Evolutionary conservation across 1,140 invertebrate species (phyloP).

Genomic region (Drosophila melanica): DNA sequence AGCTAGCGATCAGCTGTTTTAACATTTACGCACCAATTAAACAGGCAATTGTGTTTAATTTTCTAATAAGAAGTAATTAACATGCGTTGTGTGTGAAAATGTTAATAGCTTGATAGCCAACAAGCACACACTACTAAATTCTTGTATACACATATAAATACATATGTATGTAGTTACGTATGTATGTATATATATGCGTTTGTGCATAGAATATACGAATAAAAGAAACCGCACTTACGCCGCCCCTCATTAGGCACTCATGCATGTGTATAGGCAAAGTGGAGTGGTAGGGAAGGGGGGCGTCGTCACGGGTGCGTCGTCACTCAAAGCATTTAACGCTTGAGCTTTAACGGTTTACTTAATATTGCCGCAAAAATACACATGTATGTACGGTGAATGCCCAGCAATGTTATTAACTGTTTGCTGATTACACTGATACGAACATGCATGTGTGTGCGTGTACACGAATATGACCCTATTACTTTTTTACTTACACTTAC

Average conservation of each 20-base stretch:
- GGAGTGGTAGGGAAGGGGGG: constrained; percentile 8
- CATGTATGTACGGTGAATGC: constrained; percentile 17
- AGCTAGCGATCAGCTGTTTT: constrained; percentile 20
- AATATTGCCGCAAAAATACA: constrained; percentile 27
- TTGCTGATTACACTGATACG: constrained; percentile 20
- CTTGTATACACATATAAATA: constrained; percentile 6
- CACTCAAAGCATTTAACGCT: constrained; percentile 44
- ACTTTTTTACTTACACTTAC: constrained; percentile 11
- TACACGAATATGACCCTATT: constrained; percentile 43
- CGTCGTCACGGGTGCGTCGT: constrained; percentile 45
- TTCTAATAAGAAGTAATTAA: constrained; percentile 36
- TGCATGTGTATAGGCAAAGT: constrained; percentile 1
- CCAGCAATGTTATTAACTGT: constrained; percentile 38
- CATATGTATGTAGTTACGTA: not conserved
- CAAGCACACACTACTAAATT: not conserved
- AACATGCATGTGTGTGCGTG: not conserved
- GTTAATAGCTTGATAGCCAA: constrained; percentile 28
- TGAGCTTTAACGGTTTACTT: constrained; percentile 46
- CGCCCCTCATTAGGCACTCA: constrained; percentile 23
- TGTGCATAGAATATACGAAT: not conserved
- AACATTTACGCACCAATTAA: constrained; percentile 35
- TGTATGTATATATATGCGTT: not conserved
- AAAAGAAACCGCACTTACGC: constrained; percentile 18
- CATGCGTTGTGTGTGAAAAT: constrained; percentile 12
- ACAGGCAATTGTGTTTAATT: constrained; percentile 22